Evolutionary conservation across 1,140 invertebrate genomes (phyloP).

Genomic region (Apocrypta bakeri): DNA sequence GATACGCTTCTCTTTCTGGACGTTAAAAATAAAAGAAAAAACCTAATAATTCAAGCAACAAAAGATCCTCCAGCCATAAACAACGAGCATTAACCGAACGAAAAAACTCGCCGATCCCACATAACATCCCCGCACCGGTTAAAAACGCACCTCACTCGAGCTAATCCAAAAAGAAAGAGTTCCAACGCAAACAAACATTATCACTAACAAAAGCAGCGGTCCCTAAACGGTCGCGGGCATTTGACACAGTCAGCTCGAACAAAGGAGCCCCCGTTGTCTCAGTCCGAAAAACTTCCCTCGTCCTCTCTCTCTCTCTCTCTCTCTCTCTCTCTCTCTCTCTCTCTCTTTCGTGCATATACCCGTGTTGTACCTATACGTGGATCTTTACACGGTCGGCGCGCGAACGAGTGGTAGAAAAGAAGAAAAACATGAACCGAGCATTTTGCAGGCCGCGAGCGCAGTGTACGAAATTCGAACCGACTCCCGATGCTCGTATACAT

Average conservation of each 20-base stretch:
- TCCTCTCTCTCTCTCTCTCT: background rate
- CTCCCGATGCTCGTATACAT: background rate
- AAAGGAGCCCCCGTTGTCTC: constrained; percentile 1
- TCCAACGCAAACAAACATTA: background rate
- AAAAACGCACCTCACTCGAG: too few species aligned
- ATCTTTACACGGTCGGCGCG: background rate
- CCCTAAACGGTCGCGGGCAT: constrained; percentile 4
- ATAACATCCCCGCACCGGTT: background rate
- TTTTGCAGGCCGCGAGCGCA: background rate
- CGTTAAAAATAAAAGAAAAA: background rate
- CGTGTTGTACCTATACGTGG: background rate
- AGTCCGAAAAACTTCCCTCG: background rate
- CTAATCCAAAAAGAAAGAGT: background rate
- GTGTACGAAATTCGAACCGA: background rate
- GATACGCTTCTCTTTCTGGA: too few species aligned
- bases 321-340: too few species aligned
- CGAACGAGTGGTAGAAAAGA: background rate
- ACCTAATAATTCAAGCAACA: background rate
- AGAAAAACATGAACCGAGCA: background rate
- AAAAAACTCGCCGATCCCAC: background rate
- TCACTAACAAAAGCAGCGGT: background rate
- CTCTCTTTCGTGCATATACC: too few species aligned
- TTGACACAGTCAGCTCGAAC: constrained; percentile 3
- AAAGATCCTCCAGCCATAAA: background rate
- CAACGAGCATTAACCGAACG: background rate